These are phyloP conservation scores for Hylaeus anthracinus DNA, from an alignment of 1,140 invertebrate genomes.

Conservation along the genomic window DNA sequence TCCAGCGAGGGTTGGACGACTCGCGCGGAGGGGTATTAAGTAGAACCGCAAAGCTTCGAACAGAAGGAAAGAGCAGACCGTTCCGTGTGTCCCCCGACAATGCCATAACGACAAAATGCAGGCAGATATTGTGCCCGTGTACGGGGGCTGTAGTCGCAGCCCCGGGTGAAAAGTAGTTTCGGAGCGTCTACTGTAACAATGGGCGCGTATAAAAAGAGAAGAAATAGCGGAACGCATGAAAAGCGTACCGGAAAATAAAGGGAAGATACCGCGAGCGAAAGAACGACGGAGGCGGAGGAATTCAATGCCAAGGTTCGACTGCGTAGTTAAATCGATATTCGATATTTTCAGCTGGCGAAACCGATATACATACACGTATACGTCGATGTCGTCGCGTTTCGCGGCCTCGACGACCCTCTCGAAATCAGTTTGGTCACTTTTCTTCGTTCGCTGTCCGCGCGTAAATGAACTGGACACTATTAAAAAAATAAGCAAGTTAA, in stretches of 20 bases:
- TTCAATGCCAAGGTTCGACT: constrained; percentile 60
- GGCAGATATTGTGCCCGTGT: constrained; percentile 23
- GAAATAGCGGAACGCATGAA: constrained; percentile 28
- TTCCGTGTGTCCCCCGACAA: constrained; percentile 8
- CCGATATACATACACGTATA: not conserved
- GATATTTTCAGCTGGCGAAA: constrained; percentile 21
- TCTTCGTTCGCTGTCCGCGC: not conserved
- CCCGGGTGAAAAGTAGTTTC: constrained; percentile 65
- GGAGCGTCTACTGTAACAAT: constrained; percentile 63
- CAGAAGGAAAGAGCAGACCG: not conserved
- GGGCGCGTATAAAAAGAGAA: constrained; percentile 41
- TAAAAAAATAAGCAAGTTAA: too few relatives aligned
- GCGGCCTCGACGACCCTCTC: not conserved
- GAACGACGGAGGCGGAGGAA: constrained; percentile 8
- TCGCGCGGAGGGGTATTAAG: not conserved
- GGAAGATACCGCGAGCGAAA: constrained; percentile 47
- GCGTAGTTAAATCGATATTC: constrained; percentile 46
- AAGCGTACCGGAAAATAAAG: constrained; percentile 51
- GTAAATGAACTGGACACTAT: too few relatives aligned
- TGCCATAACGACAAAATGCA: constrained; percentile 36
- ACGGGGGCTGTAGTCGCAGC: constrained; percentile 6
- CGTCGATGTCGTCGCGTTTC: constrained; percentile 14
- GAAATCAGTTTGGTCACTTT: not conserved
- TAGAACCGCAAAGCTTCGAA: not conserved
- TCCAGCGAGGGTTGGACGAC: not conserved